Evolutionary conservation across 2,888 invertebrate species (phyloP), one percentile per base, ranked within the genome.

Genomic region (Chirona hameri): DNA sequence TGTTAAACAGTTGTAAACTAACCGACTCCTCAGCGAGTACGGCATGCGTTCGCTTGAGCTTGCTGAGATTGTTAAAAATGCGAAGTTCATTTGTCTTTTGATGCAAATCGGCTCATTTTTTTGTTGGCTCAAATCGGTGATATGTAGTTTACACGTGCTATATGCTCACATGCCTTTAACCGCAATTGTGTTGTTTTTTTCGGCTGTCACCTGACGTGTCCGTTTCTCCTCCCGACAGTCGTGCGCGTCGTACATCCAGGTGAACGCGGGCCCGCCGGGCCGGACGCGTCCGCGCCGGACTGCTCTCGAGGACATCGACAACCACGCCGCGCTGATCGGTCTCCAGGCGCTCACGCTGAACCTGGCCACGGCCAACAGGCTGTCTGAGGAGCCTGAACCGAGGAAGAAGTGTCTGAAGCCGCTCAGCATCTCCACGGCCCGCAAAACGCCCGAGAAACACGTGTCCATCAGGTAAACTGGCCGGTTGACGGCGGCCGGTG

Each of bases 301-400:
- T 15, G 14, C 21, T 27, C 7, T 52, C n/a, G 46, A n/a, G 27
- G 46, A 48, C 27, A 21, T 27, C 48, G 79, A 79, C 3, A 27
- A 79, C 5, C 79, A 52, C 79, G 79, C 79, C 27, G 52, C 79
- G 27, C 79, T 79, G 27, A 79, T 79, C 10, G 79, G 79, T 18
- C 52, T 79, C 0, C 79, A 79, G 52, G 79, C 79, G 48, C 52
- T 79, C 27, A 52, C 79, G 12, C 21, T 79, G 27, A 79, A 79
- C 52, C 52, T 79, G 3, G 79, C 79, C 15, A 52, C 79, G 48
- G 27, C 48, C 52, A 79, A 79, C 46, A 15, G 21, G 39, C 15
- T 21, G 31, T 76, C 76, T 0, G 76, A 76, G 76, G 39, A 39
- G 76, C 76, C 76, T 4, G 27, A 21, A 21, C 76, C 76, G 18